phyloP scores from a whole-genome alignment of 2,797 vertebrate species.

The Oryzias sinensis region DNA sequence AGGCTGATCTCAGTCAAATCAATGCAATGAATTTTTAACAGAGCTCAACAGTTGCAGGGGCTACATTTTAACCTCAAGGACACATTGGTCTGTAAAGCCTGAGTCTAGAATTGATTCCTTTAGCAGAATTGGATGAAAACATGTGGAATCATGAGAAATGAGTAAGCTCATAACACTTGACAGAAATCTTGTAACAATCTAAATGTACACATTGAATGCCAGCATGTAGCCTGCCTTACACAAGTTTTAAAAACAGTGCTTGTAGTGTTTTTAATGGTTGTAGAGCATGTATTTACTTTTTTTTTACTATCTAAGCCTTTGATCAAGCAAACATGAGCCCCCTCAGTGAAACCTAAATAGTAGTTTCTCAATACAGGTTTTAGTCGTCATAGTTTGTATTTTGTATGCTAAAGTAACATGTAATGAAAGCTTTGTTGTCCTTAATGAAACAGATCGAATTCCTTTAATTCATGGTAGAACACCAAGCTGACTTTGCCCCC shows the following conservation, averaged over 20 bases:
- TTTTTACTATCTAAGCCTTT: slow-evolving; percentile 20
- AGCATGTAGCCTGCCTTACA: slow-evolving; percentile 33
- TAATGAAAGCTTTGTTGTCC: slow-evolving; percentile 1
- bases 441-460: too few species aligned
- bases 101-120: slow-evolving; percentile 14
- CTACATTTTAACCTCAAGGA: slow-evolving; percentile 58
- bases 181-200: slow-evolving; percentile 19
- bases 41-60: slow-evolving; percentile 35
- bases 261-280: slow-evolving; percentile 14
- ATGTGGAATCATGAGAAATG: slow-evolving; percentile 2
- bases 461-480: too few species aligned
- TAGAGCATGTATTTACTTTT: not conserved
- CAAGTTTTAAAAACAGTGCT: slow-evolving; percentile 24
- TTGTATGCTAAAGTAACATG: slow-evolving; percentile 12
- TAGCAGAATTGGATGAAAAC: slow-evolving; percentile 11
- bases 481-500: too few species aligned
- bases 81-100: slow-evolving; percentile 27
- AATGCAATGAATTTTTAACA: slow-evolving; percentile 71
- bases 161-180: slow-evolving; percentile 11
- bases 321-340: slow-evolving; percentile 17
- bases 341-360: not conserved
- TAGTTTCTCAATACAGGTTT: not conserved
- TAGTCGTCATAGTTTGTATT: slow-evolving; percentile 2
- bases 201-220: slow-evolving; percentile 35
- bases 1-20: slow-evolving; percentile 58